Percentiles rank a stretch among this genome's conserved stretches.
These are phyloP conservation scores for Leuctra nigra DNA, from an alignment of 2,888 invertebrate genomes.

Conservation along the genomic window DNA sequence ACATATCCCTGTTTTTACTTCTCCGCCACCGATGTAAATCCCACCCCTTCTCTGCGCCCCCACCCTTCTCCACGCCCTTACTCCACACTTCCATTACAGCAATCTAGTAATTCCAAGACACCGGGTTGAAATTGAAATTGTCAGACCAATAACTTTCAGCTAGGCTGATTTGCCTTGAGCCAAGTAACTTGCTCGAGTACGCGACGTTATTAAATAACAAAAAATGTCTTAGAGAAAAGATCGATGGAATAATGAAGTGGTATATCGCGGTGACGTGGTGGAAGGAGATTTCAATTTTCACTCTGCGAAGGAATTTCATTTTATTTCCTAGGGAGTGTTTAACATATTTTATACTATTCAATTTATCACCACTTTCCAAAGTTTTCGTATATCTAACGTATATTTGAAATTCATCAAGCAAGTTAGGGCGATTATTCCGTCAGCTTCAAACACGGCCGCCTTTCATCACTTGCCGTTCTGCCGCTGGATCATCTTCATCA, in stretches of 20 bases:
- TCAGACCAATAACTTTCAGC: constrained; percentile 19
- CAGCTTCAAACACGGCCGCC: background rate
- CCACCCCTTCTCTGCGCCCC: background rate
- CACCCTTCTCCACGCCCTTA: background rate
- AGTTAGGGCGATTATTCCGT: background rate
- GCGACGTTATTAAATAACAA: constrained; percentile 9
- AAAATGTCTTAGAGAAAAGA: background rate
- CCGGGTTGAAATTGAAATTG: constrained; percentile 22
- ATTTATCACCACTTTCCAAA: background rate
- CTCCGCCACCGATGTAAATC: background rate
- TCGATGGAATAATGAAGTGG: background rate
- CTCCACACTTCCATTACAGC: background rate
- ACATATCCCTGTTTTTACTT: no score
- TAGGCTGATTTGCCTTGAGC: constrained; percentile 7
- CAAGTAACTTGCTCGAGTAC: background rate
- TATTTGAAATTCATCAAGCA: background rate
- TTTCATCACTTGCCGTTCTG: no score
- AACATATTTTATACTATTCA: constrained; percentile 2
- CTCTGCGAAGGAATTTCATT: background rate
- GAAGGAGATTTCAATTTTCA: background rate
- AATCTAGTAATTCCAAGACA: constrained; percentile 7
- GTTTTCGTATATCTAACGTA: background rate
- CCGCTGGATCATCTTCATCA: no score
- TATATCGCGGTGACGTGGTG: background rate
- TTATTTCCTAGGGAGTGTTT: background rate